Evolutionary conservation across 92 coral and sea anemone genomes (phyloP).

Genomic region (Phymanthus crucifer): DNA sequence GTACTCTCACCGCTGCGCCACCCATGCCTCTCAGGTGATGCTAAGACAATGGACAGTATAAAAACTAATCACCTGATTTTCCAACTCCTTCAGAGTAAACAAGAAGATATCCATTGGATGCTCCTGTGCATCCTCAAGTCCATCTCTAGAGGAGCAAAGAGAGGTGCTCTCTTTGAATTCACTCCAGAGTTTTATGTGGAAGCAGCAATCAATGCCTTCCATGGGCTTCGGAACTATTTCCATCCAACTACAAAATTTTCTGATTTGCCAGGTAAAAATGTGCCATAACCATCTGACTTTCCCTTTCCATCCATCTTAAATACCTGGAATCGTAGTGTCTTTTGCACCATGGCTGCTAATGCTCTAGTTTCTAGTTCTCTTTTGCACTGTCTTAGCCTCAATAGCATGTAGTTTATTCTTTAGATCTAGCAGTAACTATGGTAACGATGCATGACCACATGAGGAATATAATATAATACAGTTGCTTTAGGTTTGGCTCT

Average conservation of each 20-base stretch:
- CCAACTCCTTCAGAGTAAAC: conserved; percentile 62
- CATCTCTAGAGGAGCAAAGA: conserved; percentile 63
- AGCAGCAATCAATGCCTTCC: conserved; percentile 85
- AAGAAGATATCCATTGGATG: conserved; percentile 93
- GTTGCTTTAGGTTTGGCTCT: no score
- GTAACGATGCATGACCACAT: no score
- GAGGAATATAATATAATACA: no score
- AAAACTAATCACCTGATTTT: not conserved
- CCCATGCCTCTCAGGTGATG: no score
- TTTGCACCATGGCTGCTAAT: no score
- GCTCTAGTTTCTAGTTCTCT: no score
- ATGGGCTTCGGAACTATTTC: conserved; percentile 83
- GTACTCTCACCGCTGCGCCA: no score
- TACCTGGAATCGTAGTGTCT: no score
- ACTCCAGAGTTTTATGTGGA: conserved; percentile 94
- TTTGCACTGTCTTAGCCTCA: no score
- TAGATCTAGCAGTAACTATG: no score
- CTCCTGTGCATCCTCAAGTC: conserved; percentile 69
- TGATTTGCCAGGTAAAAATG: conserved; percentile 71
- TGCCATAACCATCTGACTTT: not conserved
- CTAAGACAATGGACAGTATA: not conserved
- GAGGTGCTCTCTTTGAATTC: conserved; percentile 78
- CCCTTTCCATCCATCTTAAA: not conserved
- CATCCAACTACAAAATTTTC: conserved; percentile 79
- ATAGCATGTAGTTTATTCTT: no score